phyloP scores from a whole-genome alignment of 92 coral and sea anemone species.

The Phymanthus crucifer region DNA sequence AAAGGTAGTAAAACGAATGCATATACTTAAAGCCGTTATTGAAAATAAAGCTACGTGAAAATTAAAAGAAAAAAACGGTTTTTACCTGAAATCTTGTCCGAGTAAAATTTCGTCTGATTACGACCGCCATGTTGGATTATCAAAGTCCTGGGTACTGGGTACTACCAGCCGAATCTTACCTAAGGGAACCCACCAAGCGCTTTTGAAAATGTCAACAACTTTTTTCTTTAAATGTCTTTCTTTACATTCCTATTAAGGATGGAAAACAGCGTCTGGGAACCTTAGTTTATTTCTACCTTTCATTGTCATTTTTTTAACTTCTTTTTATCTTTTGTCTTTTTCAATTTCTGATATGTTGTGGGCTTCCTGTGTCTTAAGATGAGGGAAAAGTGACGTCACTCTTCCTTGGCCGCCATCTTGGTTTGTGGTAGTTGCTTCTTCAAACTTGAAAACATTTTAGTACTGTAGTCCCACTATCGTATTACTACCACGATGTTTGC shows the following conservation, averaged over 20 bases:
- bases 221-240: neutral
- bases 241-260: neutral
- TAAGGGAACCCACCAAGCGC: neutral
- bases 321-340: neutral
- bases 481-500: slow-evolving; percentile 47
- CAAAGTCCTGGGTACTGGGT: slow-evolving; percentile 18
- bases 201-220: neutral
- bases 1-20: neutral
- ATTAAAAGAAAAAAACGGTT: neutral
- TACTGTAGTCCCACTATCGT: neutral
- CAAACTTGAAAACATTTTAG: slow-evolving; percentile 14
- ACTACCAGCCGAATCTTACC: slow-evolving; percentile 18
- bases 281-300: too few species aligned
- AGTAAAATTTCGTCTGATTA: slow-evolving; percentile 20
- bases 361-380: slow-evolving; percentile 4
- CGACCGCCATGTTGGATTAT: slow-evolving; percentile 54
- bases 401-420: slow-evolving; percentile 57
- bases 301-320: neutral
- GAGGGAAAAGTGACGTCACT: slow-evolving; percentile 18
- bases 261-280: too few species aligned
- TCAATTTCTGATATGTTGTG: neutral
- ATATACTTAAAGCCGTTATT: neutral
- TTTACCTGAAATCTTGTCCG: slow-evolving; percentile 13
- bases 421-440: neutral
- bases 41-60: neutral